Evolutionary conservation across 2,888 invertebrate species (phyloP).

Genomic region (Coelogynopora nodosa): DNA sequence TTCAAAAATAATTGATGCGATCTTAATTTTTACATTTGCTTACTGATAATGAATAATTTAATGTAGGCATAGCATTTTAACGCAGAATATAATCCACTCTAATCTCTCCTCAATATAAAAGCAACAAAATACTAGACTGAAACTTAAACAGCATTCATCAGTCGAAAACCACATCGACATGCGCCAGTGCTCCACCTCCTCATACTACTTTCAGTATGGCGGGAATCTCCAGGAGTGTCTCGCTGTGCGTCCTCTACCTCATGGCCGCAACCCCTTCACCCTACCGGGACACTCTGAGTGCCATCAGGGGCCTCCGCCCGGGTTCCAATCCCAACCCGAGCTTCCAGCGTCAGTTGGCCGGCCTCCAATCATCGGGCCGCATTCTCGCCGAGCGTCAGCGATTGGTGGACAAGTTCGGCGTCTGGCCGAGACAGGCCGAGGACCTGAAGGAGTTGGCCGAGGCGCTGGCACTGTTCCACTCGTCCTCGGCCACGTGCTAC

Average conservation of each 20-base stretch:
- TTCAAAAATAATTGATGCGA: too few relatives aligned
- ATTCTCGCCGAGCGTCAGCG: background rate
- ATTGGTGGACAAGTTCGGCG: background rate
- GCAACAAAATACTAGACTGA: too few relatives aligned
- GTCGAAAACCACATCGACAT: too few relatives aligned
- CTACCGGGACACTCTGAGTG: background rate
- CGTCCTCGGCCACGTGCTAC: too few relatives aligned
- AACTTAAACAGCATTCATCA: too few relatives aligned
- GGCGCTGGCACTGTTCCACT: too few relatives aligned
- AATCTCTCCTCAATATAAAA: background rate
- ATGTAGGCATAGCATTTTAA: too few relatives aligned
- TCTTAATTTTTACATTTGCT: too few relatives aligned
- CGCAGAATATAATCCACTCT: too few relatives aligned
- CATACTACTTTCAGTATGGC: constrained; percentile 77
- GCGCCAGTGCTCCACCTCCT: too few relatives aligned
- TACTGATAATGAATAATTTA: too few relatives aligned
- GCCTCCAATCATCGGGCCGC: background rate
- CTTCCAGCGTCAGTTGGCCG: background rate
- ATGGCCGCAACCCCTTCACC: constrained; percentile 81
- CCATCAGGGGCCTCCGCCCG: background rate
- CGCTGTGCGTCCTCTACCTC: constrained; percentile 89
- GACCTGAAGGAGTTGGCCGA: background rate
- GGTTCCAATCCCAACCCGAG: background rate
- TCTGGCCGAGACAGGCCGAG: background rate
- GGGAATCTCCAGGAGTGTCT: constrained; percentile 92